phyloP scores from a whole-genome alignment of 2,888 invertebrate genomes.

The Cantharis flavilabris region DNA sequence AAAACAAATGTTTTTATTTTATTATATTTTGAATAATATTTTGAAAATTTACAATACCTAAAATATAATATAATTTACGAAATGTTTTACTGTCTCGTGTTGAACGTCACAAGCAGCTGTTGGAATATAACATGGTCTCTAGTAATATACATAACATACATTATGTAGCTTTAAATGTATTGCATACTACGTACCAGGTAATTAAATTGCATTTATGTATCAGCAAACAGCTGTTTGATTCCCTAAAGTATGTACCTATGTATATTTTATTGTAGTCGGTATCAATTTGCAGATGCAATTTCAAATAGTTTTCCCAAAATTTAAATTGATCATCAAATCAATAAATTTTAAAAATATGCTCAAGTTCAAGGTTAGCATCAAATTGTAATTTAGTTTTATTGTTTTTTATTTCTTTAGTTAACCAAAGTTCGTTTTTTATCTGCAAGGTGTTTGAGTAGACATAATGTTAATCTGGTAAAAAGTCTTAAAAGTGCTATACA shows the following conservation, averaged over 20 bases:
- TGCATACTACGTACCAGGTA: not conserved
- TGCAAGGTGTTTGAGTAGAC: not conserved
- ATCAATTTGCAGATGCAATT: too few species aligned
- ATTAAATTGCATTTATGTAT: not conserved
- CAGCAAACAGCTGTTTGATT: not conserved
- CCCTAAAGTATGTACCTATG: not conserved
- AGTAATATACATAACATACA: not conserved
- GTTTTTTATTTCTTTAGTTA: not conserved
- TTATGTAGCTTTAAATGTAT: not conserved
- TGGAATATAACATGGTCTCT: not conserved
- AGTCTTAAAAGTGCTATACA: not conserved
- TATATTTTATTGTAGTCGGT: not conserved
- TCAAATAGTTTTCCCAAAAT: too few species aligned
- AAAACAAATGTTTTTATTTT: too few species aligned
- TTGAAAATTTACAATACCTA: too few species aligned
- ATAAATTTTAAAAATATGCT: too few species aligned
- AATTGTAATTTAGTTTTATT: not conserved
- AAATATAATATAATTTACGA: too few species aligned
- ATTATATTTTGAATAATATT: too few species aligned
- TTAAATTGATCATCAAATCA: too few species aligned
- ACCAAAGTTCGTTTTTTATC: not conserved
- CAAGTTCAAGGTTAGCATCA: not conserved
- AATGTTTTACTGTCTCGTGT: not conserved
- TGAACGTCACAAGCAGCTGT: not conserved
- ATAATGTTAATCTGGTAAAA: not conserved